A percentile compares a stretch with the other conserved stretches of the same genome.
Evolutionary conservation across 1,140 invertebrate genomes (phyloP).

Genomic region (Brachionus rubens): DNA sequence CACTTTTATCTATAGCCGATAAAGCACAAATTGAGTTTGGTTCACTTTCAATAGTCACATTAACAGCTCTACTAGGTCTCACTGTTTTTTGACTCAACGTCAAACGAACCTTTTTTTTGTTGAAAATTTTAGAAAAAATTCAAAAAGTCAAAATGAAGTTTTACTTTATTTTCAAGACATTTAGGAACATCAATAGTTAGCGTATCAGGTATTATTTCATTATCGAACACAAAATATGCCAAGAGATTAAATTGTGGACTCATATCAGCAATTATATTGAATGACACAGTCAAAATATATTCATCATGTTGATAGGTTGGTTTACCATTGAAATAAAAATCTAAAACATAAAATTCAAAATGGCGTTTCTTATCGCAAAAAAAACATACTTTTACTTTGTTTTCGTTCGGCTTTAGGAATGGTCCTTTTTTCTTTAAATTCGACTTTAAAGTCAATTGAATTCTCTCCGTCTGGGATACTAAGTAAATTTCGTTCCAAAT

Average conservation of each 20-base stretch:
- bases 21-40: conserved; percentile 38
- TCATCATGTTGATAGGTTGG: conserved; percentile 11
- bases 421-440: neutral
- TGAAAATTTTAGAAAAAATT: no score
- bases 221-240: conserved; percentile 4
- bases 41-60: neutral
- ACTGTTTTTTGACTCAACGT: neutral
- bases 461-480: neutral
- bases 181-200: neutral
- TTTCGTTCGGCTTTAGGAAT: neutral
- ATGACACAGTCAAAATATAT: conserved; percentile 3
- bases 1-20: conserved; percentile 43
- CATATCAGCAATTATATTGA: conserved; percentile 5
- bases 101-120: conserved; percentile 2
- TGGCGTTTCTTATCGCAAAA: no score
- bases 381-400: neutral
- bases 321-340: neutral
- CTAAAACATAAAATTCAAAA: neutral
- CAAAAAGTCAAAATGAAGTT: no score
- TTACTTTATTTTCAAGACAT: conserved; percentile 29
- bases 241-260: neutral
- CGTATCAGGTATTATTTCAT: conserved; percentile 29
- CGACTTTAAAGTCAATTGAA: neutral
- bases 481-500: neutral
- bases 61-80: neutral